Evolutionary conservation across 2,797 vertebrate species (phyloP).

Genomic region (Sebastes miniatus): DNA sequence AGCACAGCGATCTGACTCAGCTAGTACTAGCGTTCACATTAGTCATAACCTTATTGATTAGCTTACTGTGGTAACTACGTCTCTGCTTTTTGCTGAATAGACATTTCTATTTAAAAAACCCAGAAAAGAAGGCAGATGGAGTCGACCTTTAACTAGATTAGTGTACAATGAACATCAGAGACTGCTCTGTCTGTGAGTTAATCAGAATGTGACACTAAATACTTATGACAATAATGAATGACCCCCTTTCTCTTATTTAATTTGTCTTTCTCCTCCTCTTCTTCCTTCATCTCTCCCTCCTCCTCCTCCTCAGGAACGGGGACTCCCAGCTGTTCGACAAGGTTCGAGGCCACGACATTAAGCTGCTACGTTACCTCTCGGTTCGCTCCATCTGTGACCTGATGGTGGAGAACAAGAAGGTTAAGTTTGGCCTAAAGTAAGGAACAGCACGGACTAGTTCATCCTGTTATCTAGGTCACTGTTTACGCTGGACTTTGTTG

Average conservation of each 20-base stretch:
- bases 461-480: slow-evolving; percentile 13
- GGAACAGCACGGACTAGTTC: slow-evolving; percentile 47
- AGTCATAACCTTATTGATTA: too few species aligned
- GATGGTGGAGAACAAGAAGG: slow-evolving; percentile 99
- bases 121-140: neutral
- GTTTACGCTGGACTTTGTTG: neutral
- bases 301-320: slow-evolving; percentile 83
- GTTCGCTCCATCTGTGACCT: slow-evolving; percentile 97
- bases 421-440: slow-evolving; percentile 99
- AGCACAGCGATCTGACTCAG: too few species aligned
- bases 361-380: slow-evolving; percentile 94
- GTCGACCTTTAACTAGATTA: neutral
- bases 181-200: neutral
- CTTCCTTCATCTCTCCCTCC: neutral
- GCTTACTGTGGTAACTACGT: too few species aligned
- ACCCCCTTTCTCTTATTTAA: neutral
- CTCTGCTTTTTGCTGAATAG: too few species aligned
- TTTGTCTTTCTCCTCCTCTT: neutral
- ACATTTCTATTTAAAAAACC: neutral
- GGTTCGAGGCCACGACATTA: slow-evolving; percentile 96
- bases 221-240: neutral
- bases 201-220: neutral
- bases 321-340: slow-evolving; percentile 98
- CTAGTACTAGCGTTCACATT: too few species aligned
- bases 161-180: neutral